A percentile compares a stretch with the other conserved stretches of the same genome.
phyloP scores from a whole-genome alignment of 2,113 vertebrate species.

The Oriolus oriolus region DNA sequence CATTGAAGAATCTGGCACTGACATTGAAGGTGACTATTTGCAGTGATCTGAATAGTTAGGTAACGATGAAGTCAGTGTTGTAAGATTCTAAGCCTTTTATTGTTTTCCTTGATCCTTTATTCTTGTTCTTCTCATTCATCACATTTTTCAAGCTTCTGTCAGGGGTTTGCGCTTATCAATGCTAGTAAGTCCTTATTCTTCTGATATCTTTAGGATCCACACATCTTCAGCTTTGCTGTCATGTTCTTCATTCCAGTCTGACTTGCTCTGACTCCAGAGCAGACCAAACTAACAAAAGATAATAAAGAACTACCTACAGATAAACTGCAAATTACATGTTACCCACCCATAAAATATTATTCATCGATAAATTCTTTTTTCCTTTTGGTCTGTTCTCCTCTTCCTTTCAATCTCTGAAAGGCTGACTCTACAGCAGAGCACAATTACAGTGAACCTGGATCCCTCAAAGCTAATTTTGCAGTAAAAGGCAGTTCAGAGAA shows the following conservation, averaged over 20 bases:
- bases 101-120: slow-evolving; percentile 33
- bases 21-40: slow-evolving; percentile 12
- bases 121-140: slow-evolving; percentile 65
- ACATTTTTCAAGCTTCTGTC: slow-evolving; percentile 71
- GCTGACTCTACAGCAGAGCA: background rate
- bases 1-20: slow-evolving; percentile 12
- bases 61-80: slow-evolving; percentile 46
- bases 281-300: slow-evolving; percentile 81
- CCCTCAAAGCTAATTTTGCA: background rate
- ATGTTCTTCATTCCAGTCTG: slow-evolving; percentile 76
- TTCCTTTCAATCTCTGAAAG: background rate
- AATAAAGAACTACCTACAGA: slow-evolving; percentile 72
- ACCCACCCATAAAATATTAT: slow-evolving; percentile 7
- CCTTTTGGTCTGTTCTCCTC: background rate
- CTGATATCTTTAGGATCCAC: slow-evolving; percentile 75
- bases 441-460: background rate
- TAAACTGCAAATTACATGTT: slow-evolving; percentile 27
- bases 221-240: slow-evolving; percentile 70
- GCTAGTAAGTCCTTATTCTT: slow-evolving; percentile 79
- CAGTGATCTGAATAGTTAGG: slow-evolving; percentile 21
- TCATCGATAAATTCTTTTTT: background rate
- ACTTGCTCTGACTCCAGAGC: slow-evolving; percentile 78
- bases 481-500: background rate
- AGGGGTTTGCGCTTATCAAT: slow-evolving; percentile 60
- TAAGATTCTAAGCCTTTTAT: slow-evolving; percentile 41